phyloP scores from a whole-genome alignment of 2,797 vertebrate species.

The Cryptoblepharus egeriae region DNA sequence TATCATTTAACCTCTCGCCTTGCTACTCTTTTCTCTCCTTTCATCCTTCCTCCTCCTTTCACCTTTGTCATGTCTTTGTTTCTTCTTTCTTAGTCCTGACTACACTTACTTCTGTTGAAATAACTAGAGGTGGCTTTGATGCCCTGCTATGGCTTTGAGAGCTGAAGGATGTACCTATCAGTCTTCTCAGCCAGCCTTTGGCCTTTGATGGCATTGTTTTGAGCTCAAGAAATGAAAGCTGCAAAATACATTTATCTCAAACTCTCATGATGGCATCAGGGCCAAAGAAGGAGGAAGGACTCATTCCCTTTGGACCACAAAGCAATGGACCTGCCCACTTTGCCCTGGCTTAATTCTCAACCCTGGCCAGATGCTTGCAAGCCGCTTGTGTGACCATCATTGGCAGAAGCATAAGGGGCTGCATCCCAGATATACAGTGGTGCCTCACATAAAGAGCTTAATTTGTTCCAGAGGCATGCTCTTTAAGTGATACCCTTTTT shows the following conservation, averaged over 20 bases:
- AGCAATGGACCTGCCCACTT: not conserved
- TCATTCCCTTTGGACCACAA: not conserved
- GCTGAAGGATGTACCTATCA: not conserved
- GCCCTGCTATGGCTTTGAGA: not conserved
- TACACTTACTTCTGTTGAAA: not conserved
- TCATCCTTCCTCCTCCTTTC: not conserved
- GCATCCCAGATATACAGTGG: no score
- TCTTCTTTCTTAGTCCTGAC: not conserved
- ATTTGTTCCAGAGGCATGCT: no score
- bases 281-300: no score
- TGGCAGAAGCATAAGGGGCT: not conserved
- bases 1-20: not conserved
- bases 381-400: not conserved
- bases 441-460: no score
- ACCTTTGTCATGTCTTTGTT: not conserved
- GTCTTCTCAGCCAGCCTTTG: not conserved
- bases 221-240: not conserved
- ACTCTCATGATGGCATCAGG: no score
- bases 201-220: not conserved
- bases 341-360: not conserved
- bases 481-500: no score
- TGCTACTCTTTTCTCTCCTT: not conserved
- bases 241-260: not conserved
- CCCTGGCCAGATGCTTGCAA: not conserved
- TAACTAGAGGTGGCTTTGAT: not conserved